Evolutionary conservation across 2,797 vertebrate species (phyloP), one percentile per base, ranked within the genome.

Genomic region (Xerus rutilus): DNA sequence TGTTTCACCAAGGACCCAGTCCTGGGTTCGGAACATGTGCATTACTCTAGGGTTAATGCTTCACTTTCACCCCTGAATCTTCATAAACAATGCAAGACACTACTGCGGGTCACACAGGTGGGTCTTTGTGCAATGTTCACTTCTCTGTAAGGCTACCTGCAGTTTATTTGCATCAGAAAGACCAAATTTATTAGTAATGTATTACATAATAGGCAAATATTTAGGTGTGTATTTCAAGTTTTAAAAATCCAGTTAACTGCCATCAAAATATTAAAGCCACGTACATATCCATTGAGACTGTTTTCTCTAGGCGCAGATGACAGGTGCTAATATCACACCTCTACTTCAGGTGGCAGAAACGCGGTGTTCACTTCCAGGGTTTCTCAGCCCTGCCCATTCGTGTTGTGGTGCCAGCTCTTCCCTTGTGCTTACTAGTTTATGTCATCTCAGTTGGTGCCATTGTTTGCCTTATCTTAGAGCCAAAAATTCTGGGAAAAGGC

Each of bases 381-480:
- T 70, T 79, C 65, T 49, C 32, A 45, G 47, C 13, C 21, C 67
- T 93, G 69, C 89, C 57, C 59, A 70, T 45, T 49, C 77, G 30
- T 59, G 54, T 77, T 96, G 52, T 85, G 67, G 82, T 73, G 28
- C 49, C 69, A 92, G 39, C 54, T 89, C 54, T 62, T 77, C 47
- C 69, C 43, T 79, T 76, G 45, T 49, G 47, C 32, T 49, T 77
- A 14, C 65, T 86, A 74, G 45, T 23, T 85, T 78, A 59, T 72
- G 45, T 45, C 74, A 82, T 43, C 54, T 93, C 54, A 77, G 17
- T 67, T 78, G 62, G 47, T 62, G 62, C n/a, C 54, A 78, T 76
- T 84, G 47, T 94, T 88, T 79, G 57, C 54, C 52, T 91, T 93
- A 62, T 93, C 35, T 92, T 74, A 43, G 89, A 92, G 89, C 62